phyloP scores from a whole-genome alignment of 1,140 invertebrate species.

The Macrosteles quadrilineatus region DNA sequence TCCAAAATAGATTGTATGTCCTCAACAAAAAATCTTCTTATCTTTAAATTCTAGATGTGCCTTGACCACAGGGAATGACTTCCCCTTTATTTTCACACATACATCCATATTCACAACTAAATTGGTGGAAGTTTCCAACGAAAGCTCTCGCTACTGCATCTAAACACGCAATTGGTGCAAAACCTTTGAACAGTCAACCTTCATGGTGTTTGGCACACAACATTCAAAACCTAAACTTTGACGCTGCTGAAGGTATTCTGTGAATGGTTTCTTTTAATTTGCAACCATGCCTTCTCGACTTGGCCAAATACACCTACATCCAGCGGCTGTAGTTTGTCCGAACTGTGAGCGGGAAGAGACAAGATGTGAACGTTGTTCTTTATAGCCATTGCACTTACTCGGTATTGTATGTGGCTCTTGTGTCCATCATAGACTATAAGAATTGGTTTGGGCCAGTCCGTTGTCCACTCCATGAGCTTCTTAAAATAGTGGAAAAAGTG shows the following conservation, averaged over 20 bases:
- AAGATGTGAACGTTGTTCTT: slow-evolving; percentile 23
- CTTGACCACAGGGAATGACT: no score
- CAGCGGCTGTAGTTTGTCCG: slow-evolving; percentile 46
- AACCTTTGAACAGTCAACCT: no score
- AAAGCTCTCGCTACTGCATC: no score
- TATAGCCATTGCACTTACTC: slow-evolving; percentile 5
- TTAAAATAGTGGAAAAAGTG: slow-evolving; percentile 13
- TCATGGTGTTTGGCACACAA: no score
- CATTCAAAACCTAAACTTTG: no score
- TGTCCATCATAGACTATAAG: slow-evolving; percentile 18
- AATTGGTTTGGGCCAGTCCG: slow-evolving; percentile 21
- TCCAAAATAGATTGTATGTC: no score
- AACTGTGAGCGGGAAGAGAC: slow-evolving; percentile 9
- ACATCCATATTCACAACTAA: no score
- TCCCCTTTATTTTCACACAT: no score
- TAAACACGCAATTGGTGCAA: no score
- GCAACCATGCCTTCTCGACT: slow-evolving; percentile 48
- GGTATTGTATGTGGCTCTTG: slow-evolving; percentile 22
- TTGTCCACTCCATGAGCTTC: slow-evolving; percentile 29
- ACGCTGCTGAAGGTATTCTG: slow-evolving; percentile 1
- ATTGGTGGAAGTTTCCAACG: no score
- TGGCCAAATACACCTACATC: slow-evolving; percentile 49
- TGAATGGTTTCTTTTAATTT: slow-evolving; percentile 30
- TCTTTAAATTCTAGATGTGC: no score
- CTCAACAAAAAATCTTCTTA: no score